Conservation (phyloP, 2,797 vertebrate species). For the Eulemur coronatus region DNA sequence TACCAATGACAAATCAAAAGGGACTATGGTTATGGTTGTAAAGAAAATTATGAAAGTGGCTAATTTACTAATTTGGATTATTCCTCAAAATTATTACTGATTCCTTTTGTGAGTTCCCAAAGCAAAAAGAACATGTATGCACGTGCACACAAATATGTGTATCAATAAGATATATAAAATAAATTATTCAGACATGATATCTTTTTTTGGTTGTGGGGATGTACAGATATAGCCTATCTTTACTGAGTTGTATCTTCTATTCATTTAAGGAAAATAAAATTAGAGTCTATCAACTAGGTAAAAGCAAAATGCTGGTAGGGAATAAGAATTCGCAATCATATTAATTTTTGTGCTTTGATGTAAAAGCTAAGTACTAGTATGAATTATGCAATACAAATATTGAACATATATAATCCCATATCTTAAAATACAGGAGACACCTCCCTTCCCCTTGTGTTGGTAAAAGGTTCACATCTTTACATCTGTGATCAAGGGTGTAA, state of each 20-base stretch:
- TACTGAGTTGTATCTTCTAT: not conserved
- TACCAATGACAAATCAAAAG: not conserved
- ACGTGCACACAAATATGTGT: accelerated
- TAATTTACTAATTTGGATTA: slow-evolving; percentile 17
- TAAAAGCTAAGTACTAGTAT: not conserved
- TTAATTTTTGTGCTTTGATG: slow-evolving; percentile 5
- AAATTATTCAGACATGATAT: not conserved
- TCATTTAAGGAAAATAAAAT: slow-evolving; percentile 28
- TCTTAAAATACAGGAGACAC: not conserved
- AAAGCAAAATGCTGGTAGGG: not conserved
- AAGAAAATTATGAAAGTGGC: not conserved
- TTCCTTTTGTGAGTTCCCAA: not conserved
- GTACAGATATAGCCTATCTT: not conserved
- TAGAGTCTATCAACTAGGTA: not conserved
- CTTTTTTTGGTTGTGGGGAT: not conserved
- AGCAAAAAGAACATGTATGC: not conserved
- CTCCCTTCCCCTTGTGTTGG: not conserved
- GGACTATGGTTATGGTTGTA: not conserved
- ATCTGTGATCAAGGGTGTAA: not conserved
- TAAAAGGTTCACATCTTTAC: not conserved
- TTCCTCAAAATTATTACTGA: slow-evolving; percentile 13
- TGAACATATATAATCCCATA: not conserved
- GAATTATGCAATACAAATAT: not conserved
- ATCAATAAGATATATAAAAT: not conserved
- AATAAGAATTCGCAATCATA: not conserved